Percentiles rank a stretch among this genome's conserved stretches.
These are phyloP conservation scores for Spisula subtruncata DNA, from an alignment of 2,888 invertebrate species.

Conservation along the genomic window DNA sequence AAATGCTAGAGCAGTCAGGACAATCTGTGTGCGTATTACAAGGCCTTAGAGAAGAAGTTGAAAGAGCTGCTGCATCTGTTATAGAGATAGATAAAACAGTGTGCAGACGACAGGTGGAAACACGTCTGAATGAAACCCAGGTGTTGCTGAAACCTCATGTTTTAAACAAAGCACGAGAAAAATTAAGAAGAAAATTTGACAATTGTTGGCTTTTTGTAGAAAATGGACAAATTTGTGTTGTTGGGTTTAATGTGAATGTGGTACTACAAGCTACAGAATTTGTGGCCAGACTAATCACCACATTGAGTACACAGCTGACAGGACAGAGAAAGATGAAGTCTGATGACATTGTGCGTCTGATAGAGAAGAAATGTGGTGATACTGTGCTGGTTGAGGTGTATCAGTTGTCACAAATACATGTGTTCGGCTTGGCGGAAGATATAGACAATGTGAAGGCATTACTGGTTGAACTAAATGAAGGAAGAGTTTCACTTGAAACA, in stretches of 20 bases:
- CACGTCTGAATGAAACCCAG: background rate
- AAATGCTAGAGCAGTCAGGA: slow-evolving; percentile 6
- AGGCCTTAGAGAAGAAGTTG: background rate
- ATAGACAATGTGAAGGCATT: background rate
- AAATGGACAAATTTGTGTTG: background rate
- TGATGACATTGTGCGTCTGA: background rate
- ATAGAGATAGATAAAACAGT: background rate
- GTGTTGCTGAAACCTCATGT: background rate
- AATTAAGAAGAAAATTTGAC: background rate
- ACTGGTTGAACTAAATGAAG: slow-evolving; percentile 4
- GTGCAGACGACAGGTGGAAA: background rate
- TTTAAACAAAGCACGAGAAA: background rate
- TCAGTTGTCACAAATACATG: background rate
- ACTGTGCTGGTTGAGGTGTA: background rate
- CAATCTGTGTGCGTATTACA: background rate
- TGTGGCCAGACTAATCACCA: background rate
- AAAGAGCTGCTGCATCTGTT: background rate
- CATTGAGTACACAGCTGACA: background rate
- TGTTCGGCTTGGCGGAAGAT: background rate
- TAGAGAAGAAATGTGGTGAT: background rate
- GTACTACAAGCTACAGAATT: background rate
- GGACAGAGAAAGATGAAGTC: background rate
- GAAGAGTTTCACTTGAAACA: background rate
- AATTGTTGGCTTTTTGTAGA: background rate
- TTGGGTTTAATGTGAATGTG: background rate